Conservation (phyloP, 2,113 vertebrate genomes). For the Atractosteus spatula region DNA sequence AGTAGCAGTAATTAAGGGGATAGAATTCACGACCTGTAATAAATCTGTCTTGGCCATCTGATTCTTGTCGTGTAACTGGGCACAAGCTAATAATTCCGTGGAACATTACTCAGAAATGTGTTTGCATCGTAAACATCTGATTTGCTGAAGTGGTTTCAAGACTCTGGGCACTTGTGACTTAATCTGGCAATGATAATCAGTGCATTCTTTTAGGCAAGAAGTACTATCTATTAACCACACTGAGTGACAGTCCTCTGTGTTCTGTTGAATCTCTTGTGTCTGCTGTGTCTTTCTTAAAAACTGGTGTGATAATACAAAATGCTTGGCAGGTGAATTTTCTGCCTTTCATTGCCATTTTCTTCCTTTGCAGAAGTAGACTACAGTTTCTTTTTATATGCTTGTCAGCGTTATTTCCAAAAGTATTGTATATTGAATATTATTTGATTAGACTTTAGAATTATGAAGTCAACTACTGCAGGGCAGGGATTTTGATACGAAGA, state of each 20-base stretch:
- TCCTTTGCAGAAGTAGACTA: no score
- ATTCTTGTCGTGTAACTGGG: slow-evolving; percentile 22
- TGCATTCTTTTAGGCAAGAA: slow-evolving; percentile 15
- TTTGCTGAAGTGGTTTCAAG: slow-evolving; percentile 19
- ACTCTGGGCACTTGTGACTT: slow-evolving; percentile 16
- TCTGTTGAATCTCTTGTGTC: not conserved
- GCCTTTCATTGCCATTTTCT: not conserved
- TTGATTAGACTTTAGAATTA: no score
- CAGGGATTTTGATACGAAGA: no score
- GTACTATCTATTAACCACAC: slow-evolving; percentile 13
- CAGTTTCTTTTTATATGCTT: no score
- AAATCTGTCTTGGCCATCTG: slow-evolving; percentile 17
- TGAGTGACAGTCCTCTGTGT: not conserved
- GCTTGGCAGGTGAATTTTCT: not conserved
- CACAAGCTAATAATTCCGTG: slow-evolving; percentile 9
- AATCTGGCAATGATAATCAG: slow-evolving; percentile 20
- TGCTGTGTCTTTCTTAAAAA: not conserved
- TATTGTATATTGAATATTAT: no score
- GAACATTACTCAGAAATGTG: slow-evolving; percentile 11
- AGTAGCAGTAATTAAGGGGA: slow-evolving; percentile 47
- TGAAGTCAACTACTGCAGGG: no score
- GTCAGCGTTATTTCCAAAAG: no score
- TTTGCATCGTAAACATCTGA: slow-evolving; percentile 25
- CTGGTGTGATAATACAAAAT: not conserved
- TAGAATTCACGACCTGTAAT: slow-evolving; percentile 2